Percentiles rank a stretch among this genome's conserved stretches.
These are phyloP conservation scores for Octomys mimax DNA, from an alignment of 2,797 vertebrate species.

Conservation along the genomic window DNA sequence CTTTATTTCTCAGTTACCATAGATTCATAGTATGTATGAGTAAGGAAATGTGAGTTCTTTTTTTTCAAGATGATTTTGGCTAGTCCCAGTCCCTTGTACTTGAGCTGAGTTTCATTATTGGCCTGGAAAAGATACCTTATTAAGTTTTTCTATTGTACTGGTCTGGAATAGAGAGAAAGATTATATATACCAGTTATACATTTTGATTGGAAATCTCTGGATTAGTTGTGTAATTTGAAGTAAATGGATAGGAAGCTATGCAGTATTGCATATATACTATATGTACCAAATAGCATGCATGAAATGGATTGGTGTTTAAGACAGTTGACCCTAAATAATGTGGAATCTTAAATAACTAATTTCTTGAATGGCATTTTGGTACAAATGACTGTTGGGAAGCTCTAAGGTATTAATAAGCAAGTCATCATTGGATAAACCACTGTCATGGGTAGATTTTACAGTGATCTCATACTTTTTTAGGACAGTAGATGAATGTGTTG, in stretches of 20 bases:
- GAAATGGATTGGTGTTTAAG: not conserved
- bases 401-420: not conserved
- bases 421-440: slow-evolving; percentile 2
- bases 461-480: slow-evolving; percentile 1
- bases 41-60: not conserved
- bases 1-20: not conserved
- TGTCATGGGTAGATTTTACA: not conserved
- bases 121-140: not conserved
- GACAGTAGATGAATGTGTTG: slow-evolving; percentile 7
- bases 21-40: not conserved
- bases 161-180: not conserved
- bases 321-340: not conserved
- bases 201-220: slow-evolving; percentile 2
- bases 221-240: not conserved
- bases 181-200: not conserved
- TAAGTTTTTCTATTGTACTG: slow-evolving; percentile 11
- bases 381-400: not conserved
- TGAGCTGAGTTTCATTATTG: not conserved
- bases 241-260: not conserved
- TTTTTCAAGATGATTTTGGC: not conserved
- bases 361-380: slow-evolving; percentile 43
- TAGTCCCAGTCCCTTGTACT: not conserved
- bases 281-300: not conserved
- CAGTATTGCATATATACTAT: not conserved
- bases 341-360: not conserved